These are phyloP conservation scores for Plectropomus leopardus DNA, from an alignment of 2,113 vertebrate species.

Conservation along the genomic window DNA sequence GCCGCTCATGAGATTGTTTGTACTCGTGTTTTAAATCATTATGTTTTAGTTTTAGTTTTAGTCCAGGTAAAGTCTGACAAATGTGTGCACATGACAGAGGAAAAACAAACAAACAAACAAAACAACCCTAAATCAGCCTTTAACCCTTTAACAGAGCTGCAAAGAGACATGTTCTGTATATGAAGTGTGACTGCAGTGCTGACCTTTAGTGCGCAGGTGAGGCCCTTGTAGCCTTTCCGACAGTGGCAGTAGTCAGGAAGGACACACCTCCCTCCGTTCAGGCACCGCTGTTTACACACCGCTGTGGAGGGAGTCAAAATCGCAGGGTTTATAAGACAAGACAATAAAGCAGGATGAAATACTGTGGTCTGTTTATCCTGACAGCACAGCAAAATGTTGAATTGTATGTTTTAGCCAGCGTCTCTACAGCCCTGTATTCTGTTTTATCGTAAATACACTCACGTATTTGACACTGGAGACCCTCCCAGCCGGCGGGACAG, in stretches of 20 bases:
- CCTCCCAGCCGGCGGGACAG: conserved; percentile 89
- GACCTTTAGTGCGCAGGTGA: conserved; percentile 87
- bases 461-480: conserved; percentile 90
- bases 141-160: neutral
- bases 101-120: too few species aligned
- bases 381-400: neutral
- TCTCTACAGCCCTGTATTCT: neutral
- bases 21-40: too few species aligned
- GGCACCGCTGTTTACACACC: conserved; percentile 88
- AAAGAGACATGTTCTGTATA: neutral
- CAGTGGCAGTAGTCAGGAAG: conserved; percentile 90
- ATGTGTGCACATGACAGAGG: neutral
- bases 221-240: conserved; percentile 86
- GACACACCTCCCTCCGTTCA: conserved; percentile 89
- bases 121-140: too few species aligned
- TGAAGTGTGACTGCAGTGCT: neutral
- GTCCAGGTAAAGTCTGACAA: too few species aligned
- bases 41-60: too few species aligned
- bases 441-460: conserved; percentile 70
- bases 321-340: too few species aligned
- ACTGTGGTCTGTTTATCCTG: neutral
- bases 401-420: neutral
- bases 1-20: too few species aligned
- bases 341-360: too few species aligned
- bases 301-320: conserved; percentile 78